Base-by-base conservation (phyloP, 2,888 invertebrate species). In the Ceriagrion tenellum region DNA sequence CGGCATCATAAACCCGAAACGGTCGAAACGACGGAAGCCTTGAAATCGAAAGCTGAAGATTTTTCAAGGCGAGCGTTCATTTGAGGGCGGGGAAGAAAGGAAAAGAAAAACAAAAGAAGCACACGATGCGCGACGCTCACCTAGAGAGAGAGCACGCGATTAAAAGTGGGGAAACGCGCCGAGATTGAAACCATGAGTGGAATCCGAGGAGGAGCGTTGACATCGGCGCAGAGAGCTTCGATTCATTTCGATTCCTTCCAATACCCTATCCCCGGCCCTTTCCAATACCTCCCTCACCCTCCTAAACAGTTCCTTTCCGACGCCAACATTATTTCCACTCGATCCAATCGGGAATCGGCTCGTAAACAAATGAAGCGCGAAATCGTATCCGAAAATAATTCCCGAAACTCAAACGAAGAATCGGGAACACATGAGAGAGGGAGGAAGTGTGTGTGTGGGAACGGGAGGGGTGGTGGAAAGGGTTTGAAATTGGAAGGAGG, bases 401-500 rank as follows among this genome's bases (percentile, higher is more conserved):
- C 55, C 47, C 26, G 93, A n/a, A 74, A 47, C 55, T 47, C 23
- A 47, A 93, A 93, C 69, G 35, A 47, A 47, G 69, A 47, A 93
- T 59, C 40, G 40, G 40, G 69, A 93, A 91, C 55, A 89, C 47
- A 55, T 89, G 89, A 89, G 55, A n/a, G 55, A 55, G 55, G 23
- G 47, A 4, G n/a, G 88, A 18, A 26, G 88, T 23, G 89, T 40
- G 26, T 8, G 55, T 23, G 55, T 23, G 0, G 55, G 23, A 20
- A n/a, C n/a, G n/a, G n/a, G n/a, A n/a, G 20, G 55, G 23, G 2
- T 47, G 47, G 47, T 47, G 47, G 47, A 47, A 47, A 47, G 47
- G 8, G 47, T 2, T 47, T 0, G 55, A 55, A 55, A 23, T 47
- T 30, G 47, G n/a, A 95, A 95, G 95, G 96, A 95, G 95, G 95